A percentile compares a stretch with the other conserved stretches of the same genome.
These are phyloP conservation scores for Atlantisia rogersi DNA, from an alignment of 2,113 vertebrate genomes.

Conservation along the genomic window DNA sequence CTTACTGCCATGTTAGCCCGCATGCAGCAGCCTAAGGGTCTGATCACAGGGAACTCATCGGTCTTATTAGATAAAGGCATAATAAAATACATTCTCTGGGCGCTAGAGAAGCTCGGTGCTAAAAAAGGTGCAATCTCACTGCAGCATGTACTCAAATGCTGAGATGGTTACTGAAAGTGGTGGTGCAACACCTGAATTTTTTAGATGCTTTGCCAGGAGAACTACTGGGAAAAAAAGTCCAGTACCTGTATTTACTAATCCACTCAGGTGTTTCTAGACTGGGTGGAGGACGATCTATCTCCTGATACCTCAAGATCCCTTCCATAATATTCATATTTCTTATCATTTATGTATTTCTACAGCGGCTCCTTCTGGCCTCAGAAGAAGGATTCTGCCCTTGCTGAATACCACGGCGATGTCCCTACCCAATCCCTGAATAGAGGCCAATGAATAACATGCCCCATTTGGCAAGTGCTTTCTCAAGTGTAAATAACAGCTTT, in stretches of 20 bases:
- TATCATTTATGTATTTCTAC: not conserved
- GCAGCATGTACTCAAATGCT: not conserved
- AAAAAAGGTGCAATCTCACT: not conserved
- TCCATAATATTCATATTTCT: not conserved
- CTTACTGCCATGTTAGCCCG: not conserved
- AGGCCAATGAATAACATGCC: constrained; percentile 26
- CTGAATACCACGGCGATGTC: not conserved
- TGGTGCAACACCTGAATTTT: not conserved
- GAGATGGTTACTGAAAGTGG: not conserved
- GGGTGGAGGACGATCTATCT: not conserved
- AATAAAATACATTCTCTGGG: not conserved
- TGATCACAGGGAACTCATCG: not conserved
- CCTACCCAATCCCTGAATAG: not conserved
- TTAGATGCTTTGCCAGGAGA: not conserved
- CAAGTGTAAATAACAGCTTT: not conserved
- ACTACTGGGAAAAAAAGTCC: not conserved
- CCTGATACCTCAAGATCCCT: not conserved
- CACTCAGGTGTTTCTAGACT: not conserved
- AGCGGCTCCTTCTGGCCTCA: not conserved
- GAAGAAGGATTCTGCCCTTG: not conserved
- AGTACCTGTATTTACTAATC: not conserved
- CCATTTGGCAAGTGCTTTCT: constrained; percentile 48
- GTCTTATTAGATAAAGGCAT: not conserved
- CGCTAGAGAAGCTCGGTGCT: not conserved
- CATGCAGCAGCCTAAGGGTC: not conserved